Conservation (phyloP, 2,113 vertebrate species). For the Corynorhinus townsendii region DNA sequence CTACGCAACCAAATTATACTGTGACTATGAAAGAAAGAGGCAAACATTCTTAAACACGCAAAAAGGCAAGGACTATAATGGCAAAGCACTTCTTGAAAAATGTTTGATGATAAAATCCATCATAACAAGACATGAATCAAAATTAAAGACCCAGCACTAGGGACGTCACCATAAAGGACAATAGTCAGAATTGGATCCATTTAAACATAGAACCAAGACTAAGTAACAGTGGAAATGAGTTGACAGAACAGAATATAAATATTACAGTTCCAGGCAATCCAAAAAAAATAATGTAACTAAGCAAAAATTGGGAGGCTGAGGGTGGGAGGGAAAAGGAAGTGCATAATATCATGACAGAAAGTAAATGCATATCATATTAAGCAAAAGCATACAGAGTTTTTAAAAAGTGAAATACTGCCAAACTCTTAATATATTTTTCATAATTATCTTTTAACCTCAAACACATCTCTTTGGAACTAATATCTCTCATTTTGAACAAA, state of each 20-base stretch:
- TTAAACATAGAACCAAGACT: background rate
- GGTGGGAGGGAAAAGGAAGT: background rate
- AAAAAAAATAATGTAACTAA: conserved; percentile 8
- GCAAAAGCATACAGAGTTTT: background rate
- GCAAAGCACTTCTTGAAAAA: background rate
- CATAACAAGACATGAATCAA: background rate
- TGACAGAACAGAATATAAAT: background rate
- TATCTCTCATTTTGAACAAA: background rate
- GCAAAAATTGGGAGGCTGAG: background rate
- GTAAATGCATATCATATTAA: background rate
- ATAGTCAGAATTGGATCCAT: background rate
- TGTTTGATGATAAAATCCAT: background rate
- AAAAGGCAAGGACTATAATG: background rate
- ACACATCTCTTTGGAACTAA: background rate
- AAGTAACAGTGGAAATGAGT: background rate
- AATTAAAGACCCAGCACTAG: background rate
- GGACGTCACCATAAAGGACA: background rate
- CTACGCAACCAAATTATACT: background rate
- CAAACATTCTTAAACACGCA: background rate
- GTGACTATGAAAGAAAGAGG: background rate
- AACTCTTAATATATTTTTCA: background rate
- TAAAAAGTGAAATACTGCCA: background rate
- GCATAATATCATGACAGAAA: background rate
- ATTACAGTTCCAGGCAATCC: background rate
- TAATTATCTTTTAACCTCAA: background rate